Conservation (phyloP, 2,113 vertebrate species). For the Pterocles burchelli region DNA sequence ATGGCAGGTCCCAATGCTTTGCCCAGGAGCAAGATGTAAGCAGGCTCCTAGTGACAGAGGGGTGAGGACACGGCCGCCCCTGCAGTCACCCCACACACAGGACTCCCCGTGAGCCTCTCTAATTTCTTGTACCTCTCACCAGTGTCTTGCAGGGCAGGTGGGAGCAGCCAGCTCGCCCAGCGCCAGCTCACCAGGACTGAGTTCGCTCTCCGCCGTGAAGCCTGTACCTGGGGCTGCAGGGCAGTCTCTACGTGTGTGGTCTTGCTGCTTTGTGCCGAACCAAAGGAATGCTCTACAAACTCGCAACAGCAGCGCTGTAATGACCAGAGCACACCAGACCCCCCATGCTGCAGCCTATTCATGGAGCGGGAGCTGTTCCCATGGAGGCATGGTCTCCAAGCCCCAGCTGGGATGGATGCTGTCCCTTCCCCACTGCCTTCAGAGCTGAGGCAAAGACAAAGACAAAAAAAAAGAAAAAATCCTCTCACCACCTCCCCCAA, state of each 20-base stretch:
- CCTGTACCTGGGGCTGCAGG: background rate
- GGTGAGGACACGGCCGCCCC: background rate
- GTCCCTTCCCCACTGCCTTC: background rate
- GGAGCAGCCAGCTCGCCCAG: background rate
- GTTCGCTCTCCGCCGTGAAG: background rate
- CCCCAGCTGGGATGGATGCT: background rate
- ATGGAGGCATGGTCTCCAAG: background rate
- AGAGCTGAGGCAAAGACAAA: background rate
- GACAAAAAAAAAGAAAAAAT: background rate
- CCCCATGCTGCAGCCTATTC: background rate
- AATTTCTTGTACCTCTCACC: background rate
- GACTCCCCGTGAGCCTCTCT: background rate
- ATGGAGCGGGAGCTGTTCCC: background rate
- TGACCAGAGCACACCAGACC: background rate
- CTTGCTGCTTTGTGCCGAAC: background rate
- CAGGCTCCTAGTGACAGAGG: background rate
- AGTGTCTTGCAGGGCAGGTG: background rate
- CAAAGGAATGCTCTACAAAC: background rate
- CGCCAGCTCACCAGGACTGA: accelerated
- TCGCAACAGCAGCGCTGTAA: background rate
- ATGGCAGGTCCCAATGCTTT: background rate
- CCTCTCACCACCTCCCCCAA: background rate
- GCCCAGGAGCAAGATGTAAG: background rate
- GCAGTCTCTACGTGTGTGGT: background rate
- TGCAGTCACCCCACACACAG: accelerated